Conservation (phyloP, 2,888 invertebrate genomes). For the Strigamia crassipes region DNA sequence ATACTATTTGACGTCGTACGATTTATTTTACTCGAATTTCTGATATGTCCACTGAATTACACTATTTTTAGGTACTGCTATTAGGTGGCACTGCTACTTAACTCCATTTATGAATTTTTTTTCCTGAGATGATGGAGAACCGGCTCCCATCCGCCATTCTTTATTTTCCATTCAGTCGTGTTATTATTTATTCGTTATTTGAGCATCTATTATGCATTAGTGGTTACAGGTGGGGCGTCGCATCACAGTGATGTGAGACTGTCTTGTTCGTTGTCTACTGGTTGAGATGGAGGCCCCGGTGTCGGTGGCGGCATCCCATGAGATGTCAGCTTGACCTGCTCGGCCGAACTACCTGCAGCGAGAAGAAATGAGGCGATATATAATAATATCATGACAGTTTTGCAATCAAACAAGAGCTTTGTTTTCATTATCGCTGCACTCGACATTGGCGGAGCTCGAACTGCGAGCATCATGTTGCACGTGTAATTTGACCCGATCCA, state of each 20-base stretch:
- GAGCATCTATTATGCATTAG: constrained; percentile 12
- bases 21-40: neutral
- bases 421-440: constrained; percentile 5
- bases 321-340: constrained; percentile 48
- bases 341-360: constrained; percentile 48
- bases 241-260: constrained; percentile 53
- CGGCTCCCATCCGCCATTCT: neutral
- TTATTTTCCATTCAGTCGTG: neutral
- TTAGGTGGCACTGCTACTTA: neutral
- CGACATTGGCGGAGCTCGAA: constrained; percentile 6
- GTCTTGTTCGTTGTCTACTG: constrained; percentile 52
- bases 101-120: neutral
- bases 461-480: neutral
- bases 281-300: constrained; percentile 43
- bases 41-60: constrained; percentile 15
- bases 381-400: neutral
- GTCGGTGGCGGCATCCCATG: constrained; percentile 36
- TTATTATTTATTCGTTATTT: neutral
- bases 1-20: neutral
- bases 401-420: neutral
- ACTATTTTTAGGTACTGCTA: neutral
- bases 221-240: neutral
- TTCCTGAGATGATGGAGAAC: constrained; percentile 10
- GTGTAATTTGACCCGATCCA: constrained; percentile 16
- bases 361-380: neutral